These are phyloP conservation scores for Ornithorhynchus anatinus DNA, from an alignment of 2,113 vertebrate genomes.

Conservation along the genomic window DNA sequence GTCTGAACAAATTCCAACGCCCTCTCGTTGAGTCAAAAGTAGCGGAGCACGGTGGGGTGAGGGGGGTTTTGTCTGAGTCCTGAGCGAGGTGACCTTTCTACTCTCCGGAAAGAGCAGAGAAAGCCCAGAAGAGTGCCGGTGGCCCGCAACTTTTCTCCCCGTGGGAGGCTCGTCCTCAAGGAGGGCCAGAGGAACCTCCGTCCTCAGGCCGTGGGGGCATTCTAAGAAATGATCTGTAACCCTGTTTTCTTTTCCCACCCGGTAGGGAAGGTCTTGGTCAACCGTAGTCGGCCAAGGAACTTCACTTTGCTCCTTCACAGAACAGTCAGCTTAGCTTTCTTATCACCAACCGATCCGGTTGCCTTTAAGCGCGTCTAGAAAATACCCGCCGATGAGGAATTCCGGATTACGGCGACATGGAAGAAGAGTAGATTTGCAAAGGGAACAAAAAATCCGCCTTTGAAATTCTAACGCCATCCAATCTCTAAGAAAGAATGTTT, in stretches of 20 bases:
- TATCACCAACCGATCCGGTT: too few relatives aligned
- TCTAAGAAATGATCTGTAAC: background rate
- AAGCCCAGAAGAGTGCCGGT: background rate
- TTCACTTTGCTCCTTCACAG: conserved; percentile 7
- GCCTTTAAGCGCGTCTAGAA: too few relatives aligned
- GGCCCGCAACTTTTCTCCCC: background rate
- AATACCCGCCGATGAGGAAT: too few relatives aligned
- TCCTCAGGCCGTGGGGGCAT: background rate
- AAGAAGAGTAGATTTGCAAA: too few relatives aligned
- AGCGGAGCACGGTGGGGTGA: too few relatives aligned
- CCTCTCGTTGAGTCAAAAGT: too few relatives aligned
- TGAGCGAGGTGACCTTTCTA: background rate
- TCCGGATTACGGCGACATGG: too few relatives aligned
- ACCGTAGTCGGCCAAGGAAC: background rate
- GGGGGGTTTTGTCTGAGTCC: conserved; percentile 13
- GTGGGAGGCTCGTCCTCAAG: background rate
- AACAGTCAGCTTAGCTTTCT: background rate
- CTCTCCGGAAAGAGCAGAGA: background rate
- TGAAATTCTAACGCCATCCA: too few relatives aligned
- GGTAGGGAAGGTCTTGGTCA: background rate
- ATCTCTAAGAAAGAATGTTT: background rate
- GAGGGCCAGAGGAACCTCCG: background rate
- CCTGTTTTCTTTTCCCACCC: background rate
- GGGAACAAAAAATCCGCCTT: too few relatives aligned
- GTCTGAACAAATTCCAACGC: too few relatives aligned